Conservation (phyloP, 2,797 vertebrate genomes). For the Remorina albescens region DNA sequence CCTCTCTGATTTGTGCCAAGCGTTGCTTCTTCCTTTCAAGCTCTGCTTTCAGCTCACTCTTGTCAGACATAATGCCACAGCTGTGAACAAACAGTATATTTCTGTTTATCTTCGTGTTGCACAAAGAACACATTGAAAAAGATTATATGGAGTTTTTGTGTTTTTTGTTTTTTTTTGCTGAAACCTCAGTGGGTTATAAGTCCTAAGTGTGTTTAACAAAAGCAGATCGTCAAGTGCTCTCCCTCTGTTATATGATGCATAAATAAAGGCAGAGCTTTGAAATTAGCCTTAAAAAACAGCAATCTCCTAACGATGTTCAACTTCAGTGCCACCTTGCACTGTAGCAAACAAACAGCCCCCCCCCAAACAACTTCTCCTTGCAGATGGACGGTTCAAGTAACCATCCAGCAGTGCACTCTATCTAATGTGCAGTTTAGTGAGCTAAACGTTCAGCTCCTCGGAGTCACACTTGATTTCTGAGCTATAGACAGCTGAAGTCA, state of each 20-base stretch:
- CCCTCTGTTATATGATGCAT: neutral
- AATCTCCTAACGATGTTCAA: constrained; percentile 19
- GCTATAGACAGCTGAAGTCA: neutral
- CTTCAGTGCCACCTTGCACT: constrained; percentile 31
- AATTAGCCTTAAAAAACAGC: neutral
- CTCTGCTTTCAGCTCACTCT: constrained; percentile 98
- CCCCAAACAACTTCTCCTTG: neutral
- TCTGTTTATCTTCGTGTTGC: neutral
- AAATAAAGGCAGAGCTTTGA: neutral
- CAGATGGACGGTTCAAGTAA: neutral
- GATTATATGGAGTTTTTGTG: too few species aligned
- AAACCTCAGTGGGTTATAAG: neutral
- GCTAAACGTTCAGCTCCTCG: neutral
- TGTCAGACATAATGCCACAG: constrained; percentile 94
- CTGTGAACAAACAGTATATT: constrained; percentile 51
- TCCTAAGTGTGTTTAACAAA: neutral
- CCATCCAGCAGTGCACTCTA: neutral
- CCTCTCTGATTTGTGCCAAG: constrained; percentile 97
- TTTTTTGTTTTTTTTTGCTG: too few species aligned
- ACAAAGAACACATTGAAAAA: neutral
- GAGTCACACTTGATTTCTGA: neutral
- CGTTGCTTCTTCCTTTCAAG: constrained; percentile 98
- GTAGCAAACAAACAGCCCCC: neutral
- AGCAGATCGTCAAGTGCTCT: neutral
- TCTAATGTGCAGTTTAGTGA: neutral